Evolutionary conservation across 2,113 vertebrate genomes (phyloP).

Genomic region (Tenebrosternarchus preto): DNA sequence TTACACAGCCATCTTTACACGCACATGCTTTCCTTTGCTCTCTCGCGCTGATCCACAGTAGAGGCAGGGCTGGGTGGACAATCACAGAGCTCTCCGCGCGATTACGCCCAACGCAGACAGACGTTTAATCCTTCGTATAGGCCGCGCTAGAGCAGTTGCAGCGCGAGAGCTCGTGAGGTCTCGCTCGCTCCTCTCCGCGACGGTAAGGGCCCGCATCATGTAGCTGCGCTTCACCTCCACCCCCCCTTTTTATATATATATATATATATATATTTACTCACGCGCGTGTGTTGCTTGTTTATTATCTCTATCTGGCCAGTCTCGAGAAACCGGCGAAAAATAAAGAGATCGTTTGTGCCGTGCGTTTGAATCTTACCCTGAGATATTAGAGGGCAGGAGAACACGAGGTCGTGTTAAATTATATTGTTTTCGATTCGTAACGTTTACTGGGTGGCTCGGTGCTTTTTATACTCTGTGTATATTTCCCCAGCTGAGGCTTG

Average conservation of each 20-base stretch:
- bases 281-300: neutral
- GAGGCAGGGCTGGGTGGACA: neutral
- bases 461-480: constrained; percentile 66
- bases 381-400: constrained; percentile 70
- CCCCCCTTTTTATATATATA: neutral
- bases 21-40: neutral
- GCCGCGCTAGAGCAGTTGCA: too few species aligned
- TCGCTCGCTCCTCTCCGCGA: too few species aligned
- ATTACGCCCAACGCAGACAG: neutral
- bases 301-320: neutral
- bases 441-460: constrained; percentile 74
- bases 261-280: neutral
- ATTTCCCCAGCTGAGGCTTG: constrained; percentile 65
- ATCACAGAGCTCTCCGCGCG: too few species aligned
- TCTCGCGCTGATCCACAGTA: neutral
- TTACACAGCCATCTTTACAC: too few species aligned
- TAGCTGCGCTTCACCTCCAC: neutral
- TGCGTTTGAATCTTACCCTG: constrained; percentile 59
- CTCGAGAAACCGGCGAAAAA: neutral
- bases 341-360: constrained; percentile 60
- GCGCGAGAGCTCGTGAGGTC: too few species aligned
- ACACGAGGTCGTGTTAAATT: constrained; percentile 72
- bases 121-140: too few species aligned
- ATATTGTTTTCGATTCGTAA: constrained; percentile 79
- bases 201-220: neutral